Evolutionary conservation across 2,888 invertebrate genomes (phyloP).

Genomic region (Laothoe populi): DNA sequence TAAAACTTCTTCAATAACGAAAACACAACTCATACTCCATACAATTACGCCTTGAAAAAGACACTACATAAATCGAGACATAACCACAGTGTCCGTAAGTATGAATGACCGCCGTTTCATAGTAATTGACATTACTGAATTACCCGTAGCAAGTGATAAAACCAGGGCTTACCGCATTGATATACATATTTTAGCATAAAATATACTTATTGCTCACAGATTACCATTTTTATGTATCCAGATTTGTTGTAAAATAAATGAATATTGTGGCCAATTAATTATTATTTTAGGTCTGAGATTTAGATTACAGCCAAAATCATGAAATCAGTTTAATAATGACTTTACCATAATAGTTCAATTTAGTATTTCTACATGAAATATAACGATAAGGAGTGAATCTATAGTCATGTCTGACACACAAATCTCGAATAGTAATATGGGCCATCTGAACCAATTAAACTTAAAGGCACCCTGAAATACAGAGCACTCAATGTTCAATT

Average conservation of each 20-base stretch:
- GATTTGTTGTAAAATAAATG: neutral
- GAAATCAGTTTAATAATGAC: too few species aligned
- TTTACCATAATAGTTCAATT: too few species aligned
- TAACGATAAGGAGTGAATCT: too few species aligned
- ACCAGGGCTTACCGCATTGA: slow-evolving; percentile 11
- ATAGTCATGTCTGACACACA: too few species aligned
- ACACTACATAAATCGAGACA: slow-evolving; percentile 3
- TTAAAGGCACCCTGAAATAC: too few species aligned
- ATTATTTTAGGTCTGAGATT: too few species aligned
- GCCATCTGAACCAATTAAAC: neutral
- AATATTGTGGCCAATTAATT: too few species aligned
- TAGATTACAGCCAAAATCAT: too few species aligned
- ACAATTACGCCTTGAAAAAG: neutral
- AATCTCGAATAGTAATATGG: too few species aligned
- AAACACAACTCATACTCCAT: neutral
- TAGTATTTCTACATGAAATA: too few species aligned
- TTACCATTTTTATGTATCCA: neutral
- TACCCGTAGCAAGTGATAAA: slow-evolving; percentile 14
- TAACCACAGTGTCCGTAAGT: neutral
- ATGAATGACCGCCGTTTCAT: slow-evolving; percentile 5
- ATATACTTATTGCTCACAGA: neutral
- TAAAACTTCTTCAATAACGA: neutral
- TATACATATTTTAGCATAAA: slow-evolving; percentile 18
- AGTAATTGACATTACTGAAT: slow-evolving; percentile 28
- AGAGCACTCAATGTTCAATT: neutral